Conservation (phyloP, 2,113 vertebrate genomes). For the Atractosteus spatula region DNA sequence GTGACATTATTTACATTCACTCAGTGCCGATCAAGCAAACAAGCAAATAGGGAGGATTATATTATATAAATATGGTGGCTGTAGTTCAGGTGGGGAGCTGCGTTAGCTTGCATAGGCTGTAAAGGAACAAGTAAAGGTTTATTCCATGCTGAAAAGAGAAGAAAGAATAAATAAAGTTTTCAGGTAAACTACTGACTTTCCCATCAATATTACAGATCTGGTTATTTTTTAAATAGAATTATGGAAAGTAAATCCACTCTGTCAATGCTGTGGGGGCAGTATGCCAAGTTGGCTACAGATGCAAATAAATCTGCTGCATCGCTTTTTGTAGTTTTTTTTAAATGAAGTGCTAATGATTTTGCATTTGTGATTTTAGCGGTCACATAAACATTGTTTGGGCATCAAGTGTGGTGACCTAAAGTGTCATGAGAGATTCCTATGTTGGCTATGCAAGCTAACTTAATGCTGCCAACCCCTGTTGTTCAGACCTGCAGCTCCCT, state of each 20-base stretch:
- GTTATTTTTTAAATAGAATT: constrained; percentile 46
- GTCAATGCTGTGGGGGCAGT: constrained; percentile 28
- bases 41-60: constrained; percentile 38
- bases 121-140: too few species aligned
- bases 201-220: constrained; percentile 39
- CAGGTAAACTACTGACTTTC: constrained; percentile 44
- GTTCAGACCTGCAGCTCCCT: constrained; percentile 4
- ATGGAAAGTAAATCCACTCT: constrained; percentile 26
- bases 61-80: constrained; percentile 26
- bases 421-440: constrained; percentile 27
- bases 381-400: constrained; percentile 22
- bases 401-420: constrained; percentile 24
- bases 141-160: too few species aligned
- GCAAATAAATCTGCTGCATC: constrained; percentile 41
- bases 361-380: constrained; percentile 36
- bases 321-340: constrained; percentile 41
- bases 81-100: too few species aligned
- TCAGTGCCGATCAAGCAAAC: constrained; percentile 26
- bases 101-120: too few species aligned
- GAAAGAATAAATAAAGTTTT: constrained; percentile 44
- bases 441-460: constrained; percentile 26
- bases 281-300: constrained; percentile 49
- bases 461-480: background rate
- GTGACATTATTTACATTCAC: constrained; percentile 30
- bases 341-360: constrained; percentile 53